These are phyloP conservation scores for Sula dactylatra DNA, from an alignment of 2,113 vertebrate genomes.

Conservation along the genomic window DNA sequence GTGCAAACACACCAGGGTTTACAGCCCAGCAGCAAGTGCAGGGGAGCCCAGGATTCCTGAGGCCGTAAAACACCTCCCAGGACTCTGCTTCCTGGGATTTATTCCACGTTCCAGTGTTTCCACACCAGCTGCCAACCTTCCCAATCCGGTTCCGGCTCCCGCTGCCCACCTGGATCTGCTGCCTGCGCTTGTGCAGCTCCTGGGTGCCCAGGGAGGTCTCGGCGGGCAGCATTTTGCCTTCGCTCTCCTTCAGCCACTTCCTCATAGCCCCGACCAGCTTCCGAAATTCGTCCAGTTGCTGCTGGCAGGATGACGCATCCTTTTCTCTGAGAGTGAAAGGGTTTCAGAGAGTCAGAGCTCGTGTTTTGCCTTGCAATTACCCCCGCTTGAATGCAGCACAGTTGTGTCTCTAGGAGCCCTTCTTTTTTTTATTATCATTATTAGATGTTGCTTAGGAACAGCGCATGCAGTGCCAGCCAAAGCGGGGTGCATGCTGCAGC, in stretches of 20 bases:
- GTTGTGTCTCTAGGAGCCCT: not conserved
- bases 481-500: not conserved
- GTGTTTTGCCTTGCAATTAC: constrained; percentile 45
- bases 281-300: constrained; percentile 78
- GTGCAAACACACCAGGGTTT: not conserved
- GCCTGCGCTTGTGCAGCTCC: constrained; percentile 83
- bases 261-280: constrained; percentile 74
- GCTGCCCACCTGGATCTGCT: constrained; percentile 85
- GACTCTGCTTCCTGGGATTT: not conserved
- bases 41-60: not conserved
- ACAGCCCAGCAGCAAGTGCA: not conserved
- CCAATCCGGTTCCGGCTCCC: not conserved
- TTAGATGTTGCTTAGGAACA: constrained; percentile 2
- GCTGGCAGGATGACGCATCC: constrained; percentile 78
- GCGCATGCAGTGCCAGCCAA: not conserved
- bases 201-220: constrained; percentile 82
- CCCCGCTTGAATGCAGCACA: not conserved
- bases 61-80: not conserved
- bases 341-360: constrained; percentile 37
- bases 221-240: constrained; percentile 81
- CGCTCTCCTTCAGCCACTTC: constrained; percentile 89
- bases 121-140: not conserved
- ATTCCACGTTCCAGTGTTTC: not conserved
- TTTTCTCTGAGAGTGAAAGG: constrained; percentile 71
- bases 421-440: not conserved